These are phyloP conservation scores for Triplophysa bombifrons DNA, from an alignment of 2,797 vertebrate species.

Conservation along the genomic window DNA sequence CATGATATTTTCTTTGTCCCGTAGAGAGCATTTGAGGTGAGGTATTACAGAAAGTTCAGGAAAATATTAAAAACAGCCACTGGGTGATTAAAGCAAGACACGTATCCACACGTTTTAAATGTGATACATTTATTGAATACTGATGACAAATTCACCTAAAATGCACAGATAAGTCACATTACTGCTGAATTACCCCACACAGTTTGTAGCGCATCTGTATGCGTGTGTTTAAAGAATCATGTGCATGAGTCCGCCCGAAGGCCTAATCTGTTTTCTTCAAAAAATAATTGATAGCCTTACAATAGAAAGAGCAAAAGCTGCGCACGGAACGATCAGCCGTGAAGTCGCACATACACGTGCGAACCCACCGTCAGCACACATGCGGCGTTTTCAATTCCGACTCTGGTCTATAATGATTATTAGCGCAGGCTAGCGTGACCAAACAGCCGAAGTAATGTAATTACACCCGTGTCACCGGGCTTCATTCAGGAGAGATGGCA, in stretches of 20 bases:
- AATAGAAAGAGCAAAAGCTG: conserved; percentile 14
- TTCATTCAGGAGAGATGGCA: conserved; percentile 15
- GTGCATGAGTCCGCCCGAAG: not conserved
- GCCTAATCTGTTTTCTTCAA: conserved; percentile 25
- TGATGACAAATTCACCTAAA: not conserved
- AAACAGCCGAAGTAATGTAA: conserved; percentile 51
- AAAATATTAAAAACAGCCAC: conserved; percentile 1
- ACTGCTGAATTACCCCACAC: not conserved
- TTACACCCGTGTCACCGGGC: conserved; percentile 43
- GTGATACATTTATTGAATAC: conserved; percentile 19
- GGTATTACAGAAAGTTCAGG: not conserved
- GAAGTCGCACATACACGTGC: not conserved
- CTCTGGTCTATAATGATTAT: conserved; percentile 36
- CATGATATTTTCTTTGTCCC: not conserved
- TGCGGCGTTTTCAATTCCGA: conserved; percentile 44
- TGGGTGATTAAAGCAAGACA: not conserved
- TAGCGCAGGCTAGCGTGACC: conserved; percentile 46
- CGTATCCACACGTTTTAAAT: not conserved
- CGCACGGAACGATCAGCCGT: conserved; percentile 4
- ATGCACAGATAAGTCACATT: conserved; percentile 22
- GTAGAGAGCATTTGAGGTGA: not conserved
- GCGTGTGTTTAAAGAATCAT: not conserved
- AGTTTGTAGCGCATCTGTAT: not conserved
- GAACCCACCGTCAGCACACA: conserved; percentile 15
- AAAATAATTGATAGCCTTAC: conserved; percentile 46